Evolutionary conservation across 2,113 vertebrate species (phyloP).

Genomic region (Lichenostomus cassidix): DNA sequence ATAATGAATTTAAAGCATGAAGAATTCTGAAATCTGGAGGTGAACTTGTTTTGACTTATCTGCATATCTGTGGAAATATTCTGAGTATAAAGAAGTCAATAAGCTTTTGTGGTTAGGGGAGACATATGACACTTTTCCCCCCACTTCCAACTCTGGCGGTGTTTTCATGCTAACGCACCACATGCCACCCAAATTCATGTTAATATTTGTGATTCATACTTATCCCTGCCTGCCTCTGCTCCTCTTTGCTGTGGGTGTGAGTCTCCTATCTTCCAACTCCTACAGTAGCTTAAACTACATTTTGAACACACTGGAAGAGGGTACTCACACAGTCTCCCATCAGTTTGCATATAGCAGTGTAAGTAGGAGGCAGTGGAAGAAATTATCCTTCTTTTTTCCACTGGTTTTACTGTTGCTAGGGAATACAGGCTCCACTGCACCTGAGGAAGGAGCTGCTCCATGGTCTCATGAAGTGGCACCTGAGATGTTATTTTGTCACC

Average conservation of each 20-base stretch:
- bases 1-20: neutral
- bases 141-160: neutral
- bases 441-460: neutral
- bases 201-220: constrained; percentile 33
- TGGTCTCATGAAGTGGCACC: neutral
- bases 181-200: neutral
- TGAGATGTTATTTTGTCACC: neutral
- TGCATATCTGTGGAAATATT: constrained; percentile 3
- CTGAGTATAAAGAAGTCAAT: neutral
- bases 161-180: neutral
- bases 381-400: neutral
- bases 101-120: neutral
- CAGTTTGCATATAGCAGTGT: neutral
- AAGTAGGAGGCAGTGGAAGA: neutral
- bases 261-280: neutral
- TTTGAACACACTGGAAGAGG: neutral
- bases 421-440: neutral
- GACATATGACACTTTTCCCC: neutral
- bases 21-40: neutral
- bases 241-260: neutral
- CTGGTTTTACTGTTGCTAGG: neutral
- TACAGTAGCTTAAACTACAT: neutral
- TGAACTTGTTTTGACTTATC: constrained; percentile 44
- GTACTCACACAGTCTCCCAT: neutral
- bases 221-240: neutral